These are phyloP conservation scores for Ciconia boyciana DNA, from an alignment of 2,113 vertebrate genomes.

Conservation along the genomic window DNA sequence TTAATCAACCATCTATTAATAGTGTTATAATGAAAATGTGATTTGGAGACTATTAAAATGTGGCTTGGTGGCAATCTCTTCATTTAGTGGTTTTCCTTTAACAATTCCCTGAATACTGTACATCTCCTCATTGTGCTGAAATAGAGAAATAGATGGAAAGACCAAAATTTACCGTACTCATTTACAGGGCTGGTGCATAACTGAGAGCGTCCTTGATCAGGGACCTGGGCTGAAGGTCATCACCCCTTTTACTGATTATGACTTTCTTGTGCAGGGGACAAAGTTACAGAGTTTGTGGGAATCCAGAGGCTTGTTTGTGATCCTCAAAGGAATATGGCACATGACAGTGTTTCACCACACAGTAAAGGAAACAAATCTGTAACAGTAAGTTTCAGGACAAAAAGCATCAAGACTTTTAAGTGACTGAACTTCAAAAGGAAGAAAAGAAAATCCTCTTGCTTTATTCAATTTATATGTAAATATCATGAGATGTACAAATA, in stretches of 20 bases:
- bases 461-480: not conserved
- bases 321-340: not conserved
- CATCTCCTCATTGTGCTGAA: not conserved
- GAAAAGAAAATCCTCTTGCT: not conserved
- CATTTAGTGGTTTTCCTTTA: not conserved
- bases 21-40: not conserved
- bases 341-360: not conserved
- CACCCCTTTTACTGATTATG: not conserved
- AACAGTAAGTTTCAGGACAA: not conserved
- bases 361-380: not conserved
- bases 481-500: not conserved
- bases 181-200: not conserved
- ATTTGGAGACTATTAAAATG: not conserved
- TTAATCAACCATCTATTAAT: not conserved
- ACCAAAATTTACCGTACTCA: not conserved
- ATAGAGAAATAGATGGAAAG: not conserved
- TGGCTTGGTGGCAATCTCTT: not conserved
- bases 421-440: not conserved
- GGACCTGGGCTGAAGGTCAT: not conserved
- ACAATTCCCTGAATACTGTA: not conserved
- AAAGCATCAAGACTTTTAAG: not conserved
- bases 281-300: not conserved
- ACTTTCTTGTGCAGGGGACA: not conserved
- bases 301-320: not conserved
- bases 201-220: not conserved